Conservation (phyloP, 2,888 invertebrate genomes). For the Scelioninae gen. 1 region DNA sequence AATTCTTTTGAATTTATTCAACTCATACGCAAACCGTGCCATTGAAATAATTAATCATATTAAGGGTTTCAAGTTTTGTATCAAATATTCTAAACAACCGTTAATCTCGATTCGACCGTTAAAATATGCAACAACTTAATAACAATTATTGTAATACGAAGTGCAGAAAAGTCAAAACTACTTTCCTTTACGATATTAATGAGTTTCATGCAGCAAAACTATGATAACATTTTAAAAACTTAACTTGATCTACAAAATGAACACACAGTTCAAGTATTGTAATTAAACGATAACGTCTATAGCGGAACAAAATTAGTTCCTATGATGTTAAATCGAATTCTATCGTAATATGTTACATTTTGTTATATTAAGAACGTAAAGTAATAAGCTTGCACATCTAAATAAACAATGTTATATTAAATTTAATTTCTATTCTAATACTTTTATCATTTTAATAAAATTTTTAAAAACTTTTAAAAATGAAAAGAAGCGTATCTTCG, state of each 20-base stretch:
- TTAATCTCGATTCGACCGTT: slow-evolving; percentile 1
- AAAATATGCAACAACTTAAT: slow-evolving; percentile 24
- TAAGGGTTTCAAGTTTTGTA: background rate
- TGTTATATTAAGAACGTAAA: slow-evolving; percentile 12
- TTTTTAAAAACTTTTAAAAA: too few species aligned
- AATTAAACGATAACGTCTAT: slow-evolving; percentile 20
- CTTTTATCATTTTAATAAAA: too few species aligned
- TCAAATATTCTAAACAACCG: slow-evolving; percentile 1
- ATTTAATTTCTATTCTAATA: too few species aligned
- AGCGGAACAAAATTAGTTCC: slow-evolving; percentile 5
- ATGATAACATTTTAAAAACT: slow-evolving; percentile 4
- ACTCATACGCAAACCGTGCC: background rate
- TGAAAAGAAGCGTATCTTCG: too few species aligned
- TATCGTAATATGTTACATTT: background rate
- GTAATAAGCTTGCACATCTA: too few species aligned
- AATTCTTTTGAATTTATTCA: background rate
- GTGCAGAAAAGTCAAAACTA: slow-evolving; percentile 2
- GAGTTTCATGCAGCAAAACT: slow-evolving; percentile 4
- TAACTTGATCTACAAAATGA: background rate
- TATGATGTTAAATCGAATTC: slow-evolving; percentile 6
- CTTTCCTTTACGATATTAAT: slow-evolving; percentile 29
- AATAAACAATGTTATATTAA: too few species aligned
- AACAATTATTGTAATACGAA: slow-evolving; percentile 7
- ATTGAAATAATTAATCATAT: slow-evolving; percentile 11
- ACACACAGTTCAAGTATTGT: background rate